These are phyloP conservation scores for Pachyuromys duprasi DNA, from an alignment of 2,797 vertebrate species.

Conservation along the genomic window DNA sequence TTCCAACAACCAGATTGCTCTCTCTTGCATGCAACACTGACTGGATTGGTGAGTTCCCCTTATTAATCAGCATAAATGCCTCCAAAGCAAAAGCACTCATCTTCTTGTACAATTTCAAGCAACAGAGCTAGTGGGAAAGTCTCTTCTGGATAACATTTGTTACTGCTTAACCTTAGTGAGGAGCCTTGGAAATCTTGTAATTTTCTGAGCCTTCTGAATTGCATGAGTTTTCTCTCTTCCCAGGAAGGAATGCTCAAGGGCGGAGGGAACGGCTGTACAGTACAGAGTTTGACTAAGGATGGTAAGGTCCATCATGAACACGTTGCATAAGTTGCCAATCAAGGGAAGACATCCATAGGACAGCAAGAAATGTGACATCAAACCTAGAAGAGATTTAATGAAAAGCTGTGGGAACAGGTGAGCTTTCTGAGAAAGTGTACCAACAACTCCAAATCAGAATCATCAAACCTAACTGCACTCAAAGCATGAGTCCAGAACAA, in stretches of 20 bases:
- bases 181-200: background rate
- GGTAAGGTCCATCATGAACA: background rate
- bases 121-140: background rate
- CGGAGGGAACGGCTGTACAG: background rate
- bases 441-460: slow-evolving; percentile 18
- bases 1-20: too few species aligned
- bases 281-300: background rate
- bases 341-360: background rate
- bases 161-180: background rate
- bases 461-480: background rate
- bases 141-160: background rate
- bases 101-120: background rate
- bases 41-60: too few species aligned
- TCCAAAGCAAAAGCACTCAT: background rate
- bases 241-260: background rate
- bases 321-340: background rate
- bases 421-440: background rate
- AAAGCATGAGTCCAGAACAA: background rate
- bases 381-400: background rate
- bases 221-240: background rate
- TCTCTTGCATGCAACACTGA: too few species aligned
- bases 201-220: background rate
- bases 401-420: background rate
- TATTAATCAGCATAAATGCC: too few species aligned
- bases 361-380: slow-evolving; percentile 20